Evolutionary conservation across 2,888 invertebrate genomes (phyloP), one percentile per base, ranked within the genome.

Genomic region (Diplazon laetatorius): DNA sequence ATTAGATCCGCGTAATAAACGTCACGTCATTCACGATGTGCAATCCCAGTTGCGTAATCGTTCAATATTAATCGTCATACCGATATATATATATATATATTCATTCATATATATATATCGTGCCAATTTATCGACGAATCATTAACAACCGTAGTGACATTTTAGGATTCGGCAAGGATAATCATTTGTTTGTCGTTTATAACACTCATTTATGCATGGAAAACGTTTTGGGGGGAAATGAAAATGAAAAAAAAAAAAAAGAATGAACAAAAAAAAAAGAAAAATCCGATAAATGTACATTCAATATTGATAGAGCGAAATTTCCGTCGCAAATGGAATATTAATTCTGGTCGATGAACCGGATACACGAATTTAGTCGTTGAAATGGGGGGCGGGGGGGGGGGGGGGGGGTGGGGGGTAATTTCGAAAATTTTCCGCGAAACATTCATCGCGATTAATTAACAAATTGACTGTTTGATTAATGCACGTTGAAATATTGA

Each of bases 1-100:
- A 50, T 37, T 63, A 50, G 35, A 48, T 37, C 3, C 14, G 44
- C 14, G 35, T 35, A 48, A 35, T 6, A 18, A 30, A 35, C 48
- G 18, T 48, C 48, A 35, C 48, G 35, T n/a, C 48, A 48, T 48
- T 63, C 37, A 12, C 48, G 48, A 35, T 1, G 16, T 44, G 22
- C 20, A 3, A 35, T 14, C 5, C 1, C 35, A n/a, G 35, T 35
- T 20, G 25, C 16, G 35, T 35, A 30, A 48, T 63, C 35, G 18
- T 48, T 16, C 35, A 2, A 12, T 37, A 63, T 48, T 50, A 63
- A 35, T 55, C 8, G 25, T n/a, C 16, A 3, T 3, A 46, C 12
- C 50, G 25, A 46, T 30, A 16, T 8, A 30, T 10, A 10, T n/a
- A 14, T 10, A 42, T 8, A n/a, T 10, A 2, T 4, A 5, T 30